phyloP scores from a whole-genome alignment of 2,113 vertebrate genomes.

The Cynocephalus volans region DNA sequence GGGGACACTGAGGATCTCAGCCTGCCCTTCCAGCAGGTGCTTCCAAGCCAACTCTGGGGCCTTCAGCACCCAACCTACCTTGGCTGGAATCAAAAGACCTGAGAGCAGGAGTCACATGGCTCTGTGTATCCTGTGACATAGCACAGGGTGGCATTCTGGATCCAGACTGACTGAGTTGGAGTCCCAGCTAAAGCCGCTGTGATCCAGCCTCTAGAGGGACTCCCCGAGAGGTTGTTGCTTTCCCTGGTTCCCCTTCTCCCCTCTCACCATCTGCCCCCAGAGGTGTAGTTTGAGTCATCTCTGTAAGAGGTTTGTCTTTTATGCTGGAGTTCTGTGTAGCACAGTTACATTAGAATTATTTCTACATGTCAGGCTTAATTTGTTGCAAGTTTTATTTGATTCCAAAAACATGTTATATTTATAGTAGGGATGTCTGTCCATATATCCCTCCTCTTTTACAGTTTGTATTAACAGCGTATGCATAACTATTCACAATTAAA shows the following conservation, averaged over 20 bases:
- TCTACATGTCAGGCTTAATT: background rate
- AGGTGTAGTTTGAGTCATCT: background rate
- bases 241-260: too few species aligned
- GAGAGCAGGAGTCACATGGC: background rate
- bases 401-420: background rate
- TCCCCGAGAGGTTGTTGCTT: background rate
- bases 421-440: background rate
- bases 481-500: background rate
- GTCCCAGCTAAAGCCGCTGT: background rate
- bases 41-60: background rate
- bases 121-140: background rate
- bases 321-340: background rate
- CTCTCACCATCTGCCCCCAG: background rate
- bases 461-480: background rate
- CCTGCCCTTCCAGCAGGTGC: background rate
- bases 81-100: too few species aligned
- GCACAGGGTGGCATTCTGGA: background rate
- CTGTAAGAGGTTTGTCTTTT: background rate
- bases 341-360: fast-evolving
- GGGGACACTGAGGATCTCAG: background rate
- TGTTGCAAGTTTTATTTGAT: background rate
- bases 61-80: too few species aligned
- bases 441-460: background rate
- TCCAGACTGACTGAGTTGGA: fast-evolving
- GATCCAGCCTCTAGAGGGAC: background rate